Conservation (phyloP, 2,888 invertebrate genomes). For the Macrophya alboannulata region DNA sequence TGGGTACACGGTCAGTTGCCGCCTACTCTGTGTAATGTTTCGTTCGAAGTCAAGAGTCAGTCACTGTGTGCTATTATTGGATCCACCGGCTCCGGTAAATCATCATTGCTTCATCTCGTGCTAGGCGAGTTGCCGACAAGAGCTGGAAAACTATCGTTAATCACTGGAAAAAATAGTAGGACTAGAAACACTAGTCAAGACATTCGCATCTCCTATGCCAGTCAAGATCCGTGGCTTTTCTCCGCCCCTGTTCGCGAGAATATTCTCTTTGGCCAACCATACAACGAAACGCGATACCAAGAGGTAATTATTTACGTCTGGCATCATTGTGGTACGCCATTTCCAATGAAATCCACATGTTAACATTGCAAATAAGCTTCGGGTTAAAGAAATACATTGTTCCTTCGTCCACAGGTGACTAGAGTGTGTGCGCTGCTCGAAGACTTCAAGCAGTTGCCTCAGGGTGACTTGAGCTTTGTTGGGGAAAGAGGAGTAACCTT, state of each 20-base stretch:
- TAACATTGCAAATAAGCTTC: too few species aligned
- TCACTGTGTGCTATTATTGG: conserved; percentile 84
- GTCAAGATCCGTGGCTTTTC: conserved; percentile 81
- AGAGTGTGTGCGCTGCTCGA: conserved; percentile 77
- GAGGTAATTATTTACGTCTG: conserved; percentile 71
- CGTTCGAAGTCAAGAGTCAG: conserved; percentile 78
- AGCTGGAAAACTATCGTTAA: neutral
- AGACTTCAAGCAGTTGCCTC: conserved; percentile 84
- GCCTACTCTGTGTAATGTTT: conserved; percentile 80
- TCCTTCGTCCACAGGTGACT: conserved; percentile 69
- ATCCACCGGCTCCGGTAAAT: conserved; percentile 86
- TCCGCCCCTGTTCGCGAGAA: conserved; percentile 89
- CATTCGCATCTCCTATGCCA: conserved; percentile 79
- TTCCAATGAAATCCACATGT: too few species aligned
- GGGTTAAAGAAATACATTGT: too few species aligned
- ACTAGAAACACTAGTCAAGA: neutral
- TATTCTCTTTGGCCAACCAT: conserved; percentile 91
- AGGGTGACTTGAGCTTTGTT: conserved; percentile 86
- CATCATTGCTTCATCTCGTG: conserved; percentile 59
- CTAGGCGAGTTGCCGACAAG: neutral
- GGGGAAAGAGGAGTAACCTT: conserved; percentile 88
- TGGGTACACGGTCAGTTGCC: conserved; percentile 73
- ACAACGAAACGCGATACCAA: conserved; percentile 85
- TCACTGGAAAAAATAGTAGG: neutral
- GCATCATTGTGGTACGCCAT: too few species aligned